These are phyloP conservation scores for Bombus polaris DNA, from an alignment of 1,140 invertebrate genomes.

Conservation along the genomic window DNA sequence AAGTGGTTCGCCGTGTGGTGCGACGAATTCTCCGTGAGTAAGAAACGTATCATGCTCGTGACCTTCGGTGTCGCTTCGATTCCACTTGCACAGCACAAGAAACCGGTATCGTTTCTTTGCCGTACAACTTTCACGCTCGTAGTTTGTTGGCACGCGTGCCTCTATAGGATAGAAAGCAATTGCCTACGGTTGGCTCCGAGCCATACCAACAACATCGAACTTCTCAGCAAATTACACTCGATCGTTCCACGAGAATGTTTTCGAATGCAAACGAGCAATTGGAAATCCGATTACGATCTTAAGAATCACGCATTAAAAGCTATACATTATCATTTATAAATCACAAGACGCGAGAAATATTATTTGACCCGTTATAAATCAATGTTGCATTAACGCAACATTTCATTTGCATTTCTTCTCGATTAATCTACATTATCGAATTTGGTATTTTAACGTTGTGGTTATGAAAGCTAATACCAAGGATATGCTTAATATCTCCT, in stretches of 20 bases:
- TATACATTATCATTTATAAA: not conserved
- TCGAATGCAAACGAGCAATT: not conserved
- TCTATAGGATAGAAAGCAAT: constrained; percentile 33
- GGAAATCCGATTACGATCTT: constrained; percentile 2
- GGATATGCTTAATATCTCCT: too few relatives aligned
- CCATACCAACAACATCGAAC: not conserved
- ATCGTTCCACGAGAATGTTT: not conserved
- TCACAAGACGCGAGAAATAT: too few relatives aligned
- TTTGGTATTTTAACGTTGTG: not conserved
- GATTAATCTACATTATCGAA: not conserved
- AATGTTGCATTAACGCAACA: not conserved
- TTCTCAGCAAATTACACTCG: not conserved
- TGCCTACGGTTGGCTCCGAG: not conserved
- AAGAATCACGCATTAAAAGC: not conserved
- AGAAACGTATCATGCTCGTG: constrained; percentile 46
- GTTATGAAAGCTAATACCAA: too few relatives aligned
- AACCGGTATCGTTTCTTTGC: constrained; percentile 64
- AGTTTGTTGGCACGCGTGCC: constrained; percentile 21
- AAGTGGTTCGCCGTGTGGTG: constrained; percentile 96
- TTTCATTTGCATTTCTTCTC: not conserved
- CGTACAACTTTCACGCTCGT: constrained; percentile 68
- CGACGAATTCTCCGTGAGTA: constrained; percentile 92
- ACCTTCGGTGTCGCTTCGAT: constrained; percentile 53
- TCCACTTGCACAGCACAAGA: constrained; percentile 16
- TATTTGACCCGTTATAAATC: not conserved